Conservation (phyloP, 2,888 invertebrate species). For the Hydrotaea diabolus region DNA sequence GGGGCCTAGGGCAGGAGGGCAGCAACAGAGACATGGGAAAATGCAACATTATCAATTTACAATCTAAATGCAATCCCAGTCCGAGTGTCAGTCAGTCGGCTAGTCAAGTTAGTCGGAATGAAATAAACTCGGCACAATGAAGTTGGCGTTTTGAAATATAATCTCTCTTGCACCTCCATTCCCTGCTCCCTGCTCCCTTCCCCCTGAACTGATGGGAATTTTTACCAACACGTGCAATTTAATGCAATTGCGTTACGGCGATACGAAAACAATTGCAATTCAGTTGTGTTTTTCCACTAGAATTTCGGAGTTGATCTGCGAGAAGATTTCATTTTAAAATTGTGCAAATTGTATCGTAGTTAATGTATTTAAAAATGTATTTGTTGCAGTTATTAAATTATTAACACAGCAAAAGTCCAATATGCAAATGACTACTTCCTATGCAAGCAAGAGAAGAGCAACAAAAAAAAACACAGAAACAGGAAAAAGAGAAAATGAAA, state of each 20-base stretch:
- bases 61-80: not conserved
- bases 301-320: not conserved
- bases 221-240: not conserved
- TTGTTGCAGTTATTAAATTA: slow-evolving; percentile 29
- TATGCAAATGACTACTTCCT: slow-evolving; percentile 22
- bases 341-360: slow-evolving; percentile 5
- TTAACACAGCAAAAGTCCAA: slow-evolving; percentile 19
- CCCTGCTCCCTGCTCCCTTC: not conserved
- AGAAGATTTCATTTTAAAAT: slow-evolving; percentile 20
- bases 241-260: not conserved
- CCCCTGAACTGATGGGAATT: too few species aligned
- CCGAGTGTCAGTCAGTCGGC: too few species aligned
- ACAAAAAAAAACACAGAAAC: not conserved
- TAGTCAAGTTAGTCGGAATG: not conserved
- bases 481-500: not conserved
- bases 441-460: not conserved
- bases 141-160: not conserved
- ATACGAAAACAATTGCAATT: not conserved
- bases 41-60: not conserved
- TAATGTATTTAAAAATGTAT: slow-evolving; percentile 23
- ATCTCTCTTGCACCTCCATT: not conserved
- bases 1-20: too few species aligned
- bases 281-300: too few species aligned
- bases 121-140: too few species aligned
- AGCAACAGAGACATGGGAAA: too few species aligned